Evolutionary conservation across 1,140 invertebrate species (phyloP), one percentile per base, ranked within the genome.

Genomic region (Drosophila busckii): DNA sequence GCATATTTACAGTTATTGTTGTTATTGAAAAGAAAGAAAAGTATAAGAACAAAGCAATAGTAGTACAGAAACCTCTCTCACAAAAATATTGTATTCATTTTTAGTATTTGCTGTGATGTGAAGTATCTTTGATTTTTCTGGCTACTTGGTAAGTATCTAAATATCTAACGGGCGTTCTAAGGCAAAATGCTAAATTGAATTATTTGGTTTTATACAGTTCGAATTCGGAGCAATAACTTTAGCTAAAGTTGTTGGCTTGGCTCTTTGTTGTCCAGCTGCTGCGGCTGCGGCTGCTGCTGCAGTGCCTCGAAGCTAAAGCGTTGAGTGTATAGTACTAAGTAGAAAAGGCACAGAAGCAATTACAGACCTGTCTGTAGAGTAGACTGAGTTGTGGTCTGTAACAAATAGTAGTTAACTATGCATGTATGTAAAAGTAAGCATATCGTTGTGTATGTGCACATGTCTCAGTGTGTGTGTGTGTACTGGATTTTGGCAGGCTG

Each of bases 21-120:
- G n/a, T n/a, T n/a, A n/a, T n/a, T n/a, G n/a, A 32, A 58, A 26
- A 2, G 22, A 45, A 22, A 9, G 6, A 4, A 25, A 56, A 34
- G 1, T 19, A 44, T 42, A 8, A 9, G 16, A 60, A 34, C 20
- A 12, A 70, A 66, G 76, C 64, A 50, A 37, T 71, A 76, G 60
- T 73, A 75, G 53, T 83, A 83, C 59, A 64, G 63, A 83, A 83
- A 76, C 76, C 76, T 83, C 70, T n/a, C n/a, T 83, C 76, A 76
- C 67, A 82, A 75, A 70, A 67, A 63, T 58, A 45, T 41, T 13
- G 28, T 50, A 38, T 80, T 58, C 40, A 31, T 65, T 55, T 32
- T 41, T 37, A 44, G 64, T 64, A 35, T 29, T 64, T 73, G 64
- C 61, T 76, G 71, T 76, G 73, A 67, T 71, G 73, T 78, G 71